Evolutionary conservation across 2,888 invertebrate genomes (phyloP).

Genomic region (Eremobia ochroleuca): DNA sequence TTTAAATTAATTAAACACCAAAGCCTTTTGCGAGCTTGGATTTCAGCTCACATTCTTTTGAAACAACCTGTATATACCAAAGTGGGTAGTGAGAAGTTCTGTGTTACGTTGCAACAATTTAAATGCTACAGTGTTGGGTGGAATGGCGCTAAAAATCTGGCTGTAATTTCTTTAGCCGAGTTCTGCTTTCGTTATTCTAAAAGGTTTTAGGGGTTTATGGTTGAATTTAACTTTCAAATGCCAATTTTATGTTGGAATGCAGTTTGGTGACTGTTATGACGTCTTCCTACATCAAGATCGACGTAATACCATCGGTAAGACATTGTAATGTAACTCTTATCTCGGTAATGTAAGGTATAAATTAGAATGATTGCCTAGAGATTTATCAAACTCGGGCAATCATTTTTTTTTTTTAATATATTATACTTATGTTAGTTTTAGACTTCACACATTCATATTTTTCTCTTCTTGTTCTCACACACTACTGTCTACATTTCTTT

Average conservation of each 20-base stretch:
- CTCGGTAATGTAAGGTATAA: not conserved
- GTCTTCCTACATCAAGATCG: not conserved
- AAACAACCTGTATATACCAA: conserved; percentile 69
- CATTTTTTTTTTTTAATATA: too few relatives aligned
- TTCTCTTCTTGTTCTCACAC: too few relatives aligned
- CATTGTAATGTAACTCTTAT: not conserved
- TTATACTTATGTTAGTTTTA: too few relatives aligned
- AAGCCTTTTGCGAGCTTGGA: conserved; percentile 73
- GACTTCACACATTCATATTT: too few relatives aligned
- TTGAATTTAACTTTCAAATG: conserved; percentile 14
- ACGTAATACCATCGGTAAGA: not conserved
- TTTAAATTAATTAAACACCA: conserved; percentile 87
- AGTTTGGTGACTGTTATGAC: not conserved
- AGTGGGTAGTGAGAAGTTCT: conserved; percentile 28
- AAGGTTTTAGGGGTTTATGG: conserved; percentile 15
- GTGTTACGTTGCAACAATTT: conserved; percentile 38
- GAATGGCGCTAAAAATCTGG: conserved; percentile 45
- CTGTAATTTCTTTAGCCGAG: conserved; percentile 18
- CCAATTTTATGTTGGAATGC: conserved; percentile 20
- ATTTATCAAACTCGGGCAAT: not conserved
- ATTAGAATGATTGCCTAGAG: not conserved
- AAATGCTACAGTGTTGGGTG: conserved; percentile 42
- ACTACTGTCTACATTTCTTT: too few relatives aligned
- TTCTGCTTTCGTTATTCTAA: conserved; percentile 24
- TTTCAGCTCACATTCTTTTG: conserved; percentile 75